phyloP scores from a whole-genome alignment of 2,113 vertebrate species.

The Miniopterus natalensis region DNA sequence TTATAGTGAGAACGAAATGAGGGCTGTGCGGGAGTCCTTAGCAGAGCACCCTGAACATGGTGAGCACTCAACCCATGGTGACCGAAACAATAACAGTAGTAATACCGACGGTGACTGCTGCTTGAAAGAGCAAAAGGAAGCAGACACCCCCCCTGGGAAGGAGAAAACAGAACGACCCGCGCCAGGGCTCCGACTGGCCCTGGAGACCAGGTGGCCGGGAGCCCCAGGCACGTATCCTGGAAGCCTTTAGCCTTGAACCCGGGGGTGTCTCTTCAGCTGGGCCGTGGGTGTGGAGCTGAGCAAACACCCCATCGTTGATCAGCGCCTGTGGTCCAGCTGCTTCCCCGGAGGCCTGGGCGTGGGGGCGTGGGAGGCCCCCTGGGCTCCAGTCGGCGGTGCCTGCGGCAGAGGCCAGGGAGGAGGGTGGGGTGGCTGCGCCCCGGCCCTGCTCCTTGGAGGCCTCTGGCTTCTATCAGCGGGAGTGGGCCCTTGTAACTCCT shows the following conservation, averaged over 20 bases:
- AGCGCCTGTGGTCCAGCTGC: neutral
- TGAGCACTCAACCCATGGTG: rapidly evolving
- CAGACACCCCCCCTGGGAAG: neutral
- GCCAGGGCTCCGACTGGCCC: neutral
- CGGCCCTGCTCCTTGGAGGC: neutral
- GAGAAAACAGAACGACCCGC: neutral
- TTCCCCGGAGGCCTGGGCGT: neutral
- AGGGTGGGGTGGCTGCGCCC: rapidly evolving
- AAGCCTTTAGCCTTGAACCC: neutral
- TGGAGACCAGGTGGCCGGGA: neutral
- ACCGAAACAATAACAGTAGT: neutral
- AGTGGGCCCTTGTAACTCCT: rapidly evolving
- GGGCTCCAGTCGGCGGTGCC: neutral
- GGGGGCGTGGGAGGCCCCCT: neutral
- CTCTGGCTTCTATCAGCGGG: neutral
- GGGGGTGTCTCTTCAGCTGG: neutral
- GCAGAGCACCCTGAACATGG: neutral
- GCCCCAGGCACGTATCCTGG: neutral
- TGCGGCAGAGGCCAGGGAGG: no score
- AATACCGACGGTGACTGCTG: rapidly evolving
- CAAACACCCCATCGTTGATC: neutral
- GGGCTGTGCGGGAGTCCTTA: rapidly evolving
- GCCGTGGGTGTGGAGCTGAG: neutral
- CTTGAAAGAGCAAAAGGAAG: neutral
- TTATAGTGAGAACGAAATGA: neutral